Conservation (phyloP, 2,888 invertebrate species). For the Leptinotarsa juncta region DNA sequence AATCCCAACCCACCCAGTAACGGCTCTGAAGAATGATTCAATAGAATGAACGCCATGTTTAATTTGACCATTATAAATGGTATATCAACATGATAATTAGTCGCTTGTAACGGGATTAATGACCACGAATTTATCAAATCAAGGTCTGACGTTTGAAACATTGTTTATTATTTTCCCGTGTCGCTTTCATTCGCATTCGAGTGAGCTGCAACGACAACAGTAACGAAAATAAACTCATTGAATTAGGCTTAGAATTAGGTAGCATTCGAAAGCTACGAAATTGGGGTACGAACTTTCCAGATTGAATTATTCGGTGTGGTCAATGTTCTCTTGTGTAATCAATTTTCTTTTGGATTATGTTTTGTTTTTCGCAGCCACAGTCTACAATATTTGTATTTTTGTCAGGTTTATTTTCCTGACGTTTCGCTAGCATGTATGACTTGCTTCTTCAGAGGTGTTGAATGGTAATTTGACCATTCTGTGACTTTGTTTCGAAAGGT, state of each 20-base stretch:
- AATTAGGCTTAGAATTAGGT: background rate
- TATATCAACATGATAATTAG: slow-evolving; percentile 36
- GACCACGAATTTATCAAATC: slow-evolving; percentile 36
- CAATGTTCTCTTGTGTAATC: no score
- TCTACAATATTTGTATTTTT: no score
- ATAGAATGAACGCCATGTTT: slow-evolving; percentile 33
- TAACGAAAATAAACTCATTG: slow-evolving; percentile 1
- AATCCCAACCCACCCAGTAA: slow-evolving; percentile 1
- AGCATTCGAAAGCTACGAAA: background rate
- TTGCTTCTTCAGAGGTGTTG: no score
- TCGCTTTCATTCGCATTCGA: slow-evolving; percentile 2
- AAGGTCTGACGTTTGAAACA: slow-evolving; percentile 29
- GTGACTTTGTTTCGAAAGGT: no score
- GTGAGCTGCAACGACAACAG: background rate
- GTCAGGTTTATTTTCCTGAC: no score
- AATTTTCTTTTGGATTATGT: no score
- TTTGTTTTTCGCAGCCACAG: no score
- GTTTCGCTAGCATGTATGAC: no score
- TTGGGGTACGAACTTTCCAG: background rate
- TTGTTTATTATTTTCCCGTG: slow-evolving; percentile 32
- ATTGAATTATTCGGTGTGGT: background rate
- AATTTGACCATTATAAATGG: slow-evolving; percentile 41
- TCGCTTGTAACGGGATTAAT: slow-evolving; percentile 36
- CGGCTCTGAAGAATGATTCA: slow-evolving; percentile 9
- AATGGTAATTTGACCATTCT: no score